Percentiles rank a stretch among this genome's conserved stretches.
phyloP scores from a whole-genome alignment of 1,140 invertebrate genomes.

The Lordiphosa stackelbergi region DNA sequence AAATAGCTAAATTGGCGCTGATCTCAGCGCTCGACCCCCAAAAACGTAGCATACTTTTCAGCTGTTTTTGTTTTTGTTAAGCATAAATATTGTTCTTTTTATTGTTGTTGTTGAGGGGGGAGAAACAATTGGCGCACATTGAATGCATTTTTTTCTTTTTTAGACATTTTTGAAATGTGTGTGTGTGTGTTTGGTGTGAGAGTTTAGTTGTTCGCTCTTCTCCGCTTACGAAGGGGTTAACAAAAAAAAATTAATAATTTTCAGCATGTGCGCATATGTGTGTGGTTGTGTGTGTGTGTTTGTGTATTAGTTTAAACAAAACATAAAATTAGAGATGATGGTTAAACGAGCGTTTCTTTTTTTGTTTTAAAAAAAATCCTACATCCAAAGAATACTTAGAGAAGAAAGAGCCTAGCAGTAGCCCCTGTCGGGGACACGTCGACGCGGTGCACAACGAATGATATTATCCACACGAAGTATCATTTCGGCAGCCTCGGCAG shows the following conservation, averaged over 20 bases:
- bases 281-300: constrained; percentile 12
- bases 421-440: constrained; percentile 90
- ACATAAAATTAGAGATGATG: constrained; percentile 59
- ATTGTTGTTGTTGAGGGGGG: constrained; percentile 15
- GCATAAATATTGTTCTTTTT: constrained; percentile 55
- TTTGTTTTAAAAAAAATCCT: constrained; percentile 53
- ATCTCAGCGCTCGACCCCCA: no score
- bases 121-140: constrained; percentile 26
- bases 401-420: constrained; percentile 83
- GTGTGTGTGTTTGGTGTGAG: no score
- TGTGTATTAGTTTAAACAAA: constrained; percentile 52
- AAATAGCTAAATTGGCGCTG: no score
- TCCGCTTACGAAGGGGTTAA: not conserved
- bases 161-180: constrained; percentile 68
- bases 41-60: no score
- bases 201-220: constrained; percentile 34
- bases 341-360: constrained; percentile 51
- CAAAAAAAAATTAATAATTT: constrained; percentile 13
- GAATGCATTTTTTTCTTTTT: constrained; percentile 54
- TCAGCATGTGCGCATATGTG: constrained; percentile 19
- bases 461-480: constrained; percentile 99
- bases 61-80: constrained; percentile 53
- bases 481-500: constrained; percentile 98
- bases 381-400: constrained; percentile 64
- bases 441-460: constrained; percentile 94